Conservation (phyloP, 1,140 invertebrate species). For the Pemphigus obesinymphae region DNA sequence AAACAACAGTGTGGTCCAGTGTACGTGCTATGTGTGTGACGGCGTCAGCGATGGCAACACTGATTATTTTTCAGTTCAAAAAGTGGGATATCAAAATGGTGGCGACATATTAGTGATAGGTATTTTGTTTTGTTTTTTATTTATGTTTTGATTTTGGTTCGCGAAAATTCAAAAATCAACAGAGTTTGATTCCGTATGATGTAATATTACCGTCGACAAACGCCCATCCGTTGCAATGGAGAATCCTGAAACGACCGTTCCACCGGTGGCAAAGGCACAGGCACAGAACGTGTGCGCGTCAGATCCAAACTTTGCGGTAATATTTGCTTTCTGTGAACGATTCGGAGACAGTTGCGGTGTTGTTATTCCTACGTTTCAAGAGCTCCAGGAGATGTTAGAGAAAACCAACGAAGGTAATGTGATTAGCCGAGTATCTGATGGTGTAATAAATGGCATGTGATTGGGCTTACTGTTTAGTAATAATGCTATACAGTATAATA, state of each 20-base stretch:
- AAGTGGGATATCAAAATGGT: constrained; percentile 42
- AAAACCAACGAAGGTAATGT: constrained; percentile 78
- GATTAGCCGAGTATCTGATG: too few relatives aligned
- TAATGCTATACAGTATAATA: too few relatives aligned
- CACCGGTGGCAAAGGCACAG: not conserved
- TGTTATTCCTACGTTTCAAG: constrained; percentile 66
- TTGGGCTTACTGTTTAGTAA: too few relatives aligned
- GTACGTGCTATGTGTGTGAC: too few relatives aligned
- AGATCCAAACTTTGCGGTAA: constrained; percentile 93
- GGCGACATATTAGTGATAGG: constrained; percentile 32
- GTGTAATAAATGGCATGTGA: too few relatives aligned
- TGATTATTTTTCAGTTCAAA: constrained; percentile 33
- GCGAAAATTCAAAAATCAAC: constrained; percentile 19
- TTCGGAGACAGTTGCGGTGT: constrained; percentile 78
- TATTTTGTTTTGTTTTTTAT: constrained; percentile 39
- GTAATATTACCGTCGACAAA: not conserved
- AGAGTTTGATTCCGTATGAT: not conserved
- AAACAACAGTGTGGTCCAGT: too few relatives aligned
- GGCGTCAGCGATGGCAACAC: not conserved
- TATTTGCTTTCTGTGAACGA: constrained; percentile 87
- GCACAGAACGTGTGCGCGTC: constrained; percentile 61
- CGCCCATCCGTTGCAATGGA: not conserved
- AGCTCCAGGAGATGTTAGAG: constrained; percentile 82
- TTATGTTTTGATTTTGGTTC: constrained; percentile 35
- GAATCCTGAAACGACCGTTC: not conserved